Evolutionary conservation across 2,888 invertebrate genomes (phyloP), one percentile per base, ranked within the genome.

Genomic region (Gastrophysa polygoni): DNA sequence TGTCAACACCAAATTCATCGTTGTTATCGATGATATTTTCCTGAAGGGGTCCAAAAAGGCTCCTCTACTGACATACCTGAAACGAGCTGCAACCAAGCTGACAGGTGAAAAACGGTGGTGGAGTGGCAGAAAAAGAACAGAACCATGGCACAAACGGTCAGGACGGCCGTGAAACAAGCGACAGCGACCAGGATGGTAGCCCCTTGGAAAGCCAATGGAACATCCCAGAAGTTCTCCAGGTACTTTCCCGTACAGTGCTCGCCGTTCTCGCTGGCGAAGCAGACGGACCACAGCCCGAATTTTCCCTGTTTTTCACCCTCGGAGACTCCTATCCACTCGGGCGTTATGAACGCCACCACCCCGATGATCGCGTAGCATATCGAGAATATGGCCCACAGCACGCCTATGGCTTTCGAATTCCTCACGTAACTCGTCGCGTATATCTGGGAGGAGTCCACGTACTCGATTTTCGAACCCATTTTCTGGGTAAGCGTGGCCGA

Each of bases 381-480:
- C 71, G 96, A 95, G 83, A 98, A 97, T 78, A 98, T 93, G 67
- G 93, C 97, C 98, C 98, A 98, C 71, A 98, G 86, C 64, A 98
- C 96, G 55, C 96, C 96, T 68, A 98, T 95, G 52, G 97, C 97
- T 84, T 93, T 94, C 71, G 93, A 93, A 85, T 95, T 94, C 73
- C 94, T 88, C 71, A 93, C 92, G 80, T 95, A 95, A 83, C 92
- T 93, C 64, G 94, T 92, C 68, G 93, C 93, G 83, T 94, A 93
- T 81, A 94, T 88, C 83, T 95, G 94, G 72, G 92, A 90, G 73
- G 93, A 92, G 82, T 95, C 94, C 75, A 94, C 93, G 84, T 95
- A 95, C 80, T 95, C 94, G 79, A 95, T 92, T 86, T 94, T 95
- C 66, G 93, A 93, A 76, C 93, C 93, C 93, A 94, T 94, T 77